Evolutionary conservation across 2,797 vertebrate species (phyloP), one percentile per base, ranked within the genome.

Genomic region (Heliangelus exortis): DNA sequence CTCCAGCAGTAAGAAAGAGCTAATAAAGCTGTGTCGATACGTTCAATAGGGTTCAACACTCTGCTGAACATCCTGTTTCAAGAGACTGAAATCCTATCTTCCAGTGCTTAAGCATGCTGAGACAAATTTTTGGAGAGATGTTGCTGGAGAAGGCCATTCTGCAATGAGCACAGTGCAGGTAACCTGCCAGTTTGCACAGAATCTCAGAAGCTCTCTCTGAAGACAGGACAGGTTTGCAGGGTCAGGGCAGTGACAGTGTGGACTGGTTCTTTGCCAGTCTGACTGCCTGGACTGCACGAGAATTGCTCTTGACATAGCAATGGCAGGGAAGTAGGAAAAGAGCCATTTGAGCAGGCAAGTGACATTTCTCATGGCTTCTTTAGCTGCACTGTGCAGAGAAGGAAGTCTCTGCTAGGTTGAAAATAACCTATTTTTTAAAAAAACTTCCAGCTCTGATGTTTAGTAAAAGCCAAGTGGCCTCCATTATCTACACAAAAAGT

Each of bases 391-490:
- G 39, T 74, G 81, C 43, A 79, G 63, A 86, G 77, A 89, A 84
- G 20, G 23, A 78, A 76, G n/a, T 48, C 68, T 95, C 58, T 53
- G 28, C 58, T 83, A 57, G 41, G 61, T 48, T 73, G 59, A 87
- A 93, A 91, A 74, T 74, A 93, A 73, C 72, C 65, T 75, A 76
- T 87, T 84, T 84, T 87, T 89, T 91, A 65, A 57, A 85, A 94
- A 92, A 88, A 66, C 13, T 15, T 89, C 76, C 69, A 79, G 48
- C 58, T 78, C 67, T 95, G 62, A 82, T 76, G 59, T 81, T 92
- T 77, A 90, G 84, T 67, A 88, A 95, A 95, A 96, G 79, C 79
- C 80, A 88, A 90, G 68, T 83, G 87, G 71, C 89, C 88, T 94
- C 84, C 82, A 95, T 93, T 91, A 96, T 73, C 65, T 82, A 68